Evolutionary conservation across 2,888 invertebrate genomes (phyloP).

Genomic region (Heliconius aoede): DNA sequence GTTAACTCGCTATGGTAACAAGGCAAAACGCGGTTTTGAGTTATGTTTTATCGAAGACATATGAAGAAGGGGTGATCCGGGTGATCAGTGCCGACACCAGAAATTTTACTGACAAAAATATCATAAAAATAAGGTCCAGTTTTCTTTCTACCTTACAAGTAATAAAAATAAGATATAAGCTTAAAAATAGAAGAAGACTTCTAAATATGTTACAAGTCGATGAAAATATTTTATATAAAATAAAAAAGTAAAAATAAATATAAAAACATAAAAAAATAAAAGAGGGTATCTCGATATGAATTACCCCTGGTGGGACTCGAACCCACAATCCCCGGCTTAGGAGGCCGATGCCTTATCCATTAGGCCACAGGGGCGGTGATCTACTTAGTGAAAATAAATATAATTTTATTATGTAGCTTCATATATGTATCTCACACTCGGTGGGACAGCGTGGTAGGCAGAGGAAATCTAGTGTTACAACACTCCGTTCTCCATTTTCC

Average conservation of each 20-base stretch:
- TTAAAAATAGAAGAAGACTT: background rate
- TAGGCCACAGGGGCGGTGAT: slow-evolving; percentile 87
- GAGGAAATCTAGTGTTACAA: too few relatives aligned
- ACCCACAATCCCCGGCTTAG: slow-evolving; percentile 91
- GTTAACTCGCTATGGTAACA: background rate
- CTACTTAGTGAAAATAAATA: background rate
- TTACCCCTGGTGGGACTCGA: slow-evolving; percentile 90
- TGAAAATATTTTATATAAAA: background rate
- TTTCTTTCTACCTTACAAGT: too few relatives aligned
- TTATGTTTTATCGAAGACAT: too few relatives aligned
- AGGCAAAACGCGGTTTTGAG: too few relatives aligned
- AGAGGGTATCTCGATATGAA: too few relatives aligned
- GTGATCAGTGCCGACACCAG: background rate
- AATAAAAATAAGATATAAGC: too few relatives aligned
- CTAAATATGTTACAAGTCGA: background rate
- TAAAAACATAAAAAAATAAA: background rate
- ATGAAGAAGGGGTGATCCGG: too few relatives aligned
- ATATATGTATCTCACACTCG: too few relatives aligned
- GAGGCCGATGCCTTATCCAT: slow-evolving; percentile 91
- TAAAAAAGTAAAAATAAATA: background rate
- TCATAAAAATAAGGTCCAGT: too few relatives aligned
- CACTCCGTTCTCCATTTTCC: too few relatives aligned
- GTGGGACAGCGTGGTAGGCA: too few relatives aligned
- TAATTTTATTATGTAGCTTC: background rate
- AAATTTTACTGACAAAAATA: background rate